phyloP scores from a whole-genome alignment of 2,797 vertebrate species.

The Lepilemur ruficaudatus region DNA sequence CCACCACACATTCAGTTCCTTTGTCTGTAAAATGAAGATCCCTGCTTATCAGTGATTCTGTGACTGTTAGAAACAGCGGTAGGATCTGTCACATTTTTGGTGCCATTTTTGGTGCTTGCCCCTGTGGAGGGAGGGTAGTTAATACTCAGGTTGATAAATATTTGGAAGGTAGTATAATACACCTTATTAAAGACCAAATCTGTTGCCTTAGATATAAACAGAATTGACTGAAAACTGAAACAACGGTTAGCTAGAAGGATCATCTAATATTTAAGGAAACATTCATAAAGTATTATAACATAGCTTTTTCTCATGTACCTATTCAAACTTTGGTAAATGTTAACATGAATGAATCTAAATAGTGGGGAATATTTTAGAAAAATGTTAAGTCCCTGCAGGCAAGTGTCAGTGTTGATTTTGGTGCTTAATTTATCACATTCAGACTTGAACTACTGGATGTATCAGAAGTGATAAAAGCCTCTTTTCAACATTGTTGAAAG shows the following conservation, averaged over 20 bases:
- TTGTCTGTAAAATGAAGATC: background rate
- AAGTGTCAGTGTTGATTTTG: constrained; percentile 9
- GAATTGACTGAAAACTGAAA: constrained; percentile 16
- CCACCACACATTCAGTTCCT: background rate
- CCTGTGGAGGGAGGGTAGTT: background rate
- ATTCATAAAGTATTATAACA: background rate
- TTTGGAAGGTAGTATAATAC: background rate
- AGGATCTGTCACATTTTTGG: background rate
- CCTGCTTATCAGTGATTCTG: background rate
- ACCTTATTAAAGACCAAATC: background rate
- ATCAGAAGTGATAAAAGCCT: constrained; percentile 1
- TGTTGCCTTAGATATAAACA: background rate
- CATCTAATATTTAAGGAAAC: constrained; percentile 6
- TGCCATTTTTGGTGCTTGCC: background rate
- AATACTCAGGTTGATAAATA: background rate
- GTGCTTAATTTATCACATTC: constrained; percentile 30
- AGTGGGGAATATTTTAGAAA: background rate
- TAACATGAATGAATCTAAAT: background rate
- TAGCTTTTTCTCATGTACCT: background rate
- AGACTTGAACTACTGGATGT: background rate
- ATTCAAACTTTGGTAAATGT: background rate
- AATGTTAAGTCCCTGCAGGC: background rate
- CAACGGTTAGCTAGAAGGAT: background rate
- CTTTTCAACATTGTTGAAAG: background rate
- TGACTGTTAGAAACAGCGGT: background rate